A percentile compares a stretch with the other conserved stretches of the same genome.
Evolutionary conservation across 2,113 vertebrate genomes (phyloP).

Genomic region (Hyperoodon ampullatus): DNA sequence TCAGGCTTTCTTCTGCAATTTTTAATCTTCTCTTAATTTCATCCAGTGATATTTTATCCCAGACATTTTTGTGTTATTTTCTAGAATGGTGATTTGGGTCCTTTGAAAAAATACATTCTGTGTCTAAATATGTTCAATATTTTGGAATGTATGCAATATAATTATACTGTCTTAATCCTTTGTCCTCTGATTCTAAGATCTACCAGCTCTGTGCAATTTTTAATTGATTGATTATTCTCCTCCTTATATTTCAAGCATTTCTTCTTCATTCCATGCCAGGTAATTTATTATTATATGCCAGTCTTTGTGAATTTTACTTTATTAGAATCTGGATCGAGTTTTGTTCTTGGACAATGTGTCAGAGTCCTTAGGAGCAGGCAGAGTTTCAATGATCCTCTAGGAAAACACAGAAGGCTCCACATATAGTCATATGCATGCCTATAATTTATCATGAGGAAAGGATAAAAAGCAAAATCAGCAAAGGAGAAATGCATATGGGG

Average conservation of each 20-base stretch:
- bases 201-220: neutral
- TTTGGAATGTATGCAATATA: neutral
- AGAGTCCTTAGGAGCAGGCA: no score
- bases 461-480: neutral
- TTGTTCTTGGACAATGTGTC: neutral
- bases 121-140: neutral
- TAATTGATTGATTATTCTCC: neutral
- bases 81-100: neutral
- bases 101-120: neutral
- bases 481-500: neutral
- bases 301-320: neutral
- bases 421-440: neutral
- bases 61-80: neutral
- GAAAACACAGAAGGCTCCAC: neutral
- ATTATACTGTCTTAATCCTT: neutral
- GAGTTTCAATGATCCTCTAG: neutral
- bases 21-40: neutral
- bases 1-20: neutral
- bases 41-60: neutral
- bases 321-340: neutral
- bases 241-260: neutral
- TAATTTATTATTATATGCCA: neutral
- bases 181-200: neutral
- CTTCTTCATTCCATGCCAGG: neutral
- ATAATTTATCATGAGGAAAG: neutral